A percentile compares a stretch with the other conserved stretches of the same genome.
These are phyloP conservation scores for Agonopterix arenella DNA, from an alignment of 2,888 invertebrate species.

Conservation along the genomic window DNA sequence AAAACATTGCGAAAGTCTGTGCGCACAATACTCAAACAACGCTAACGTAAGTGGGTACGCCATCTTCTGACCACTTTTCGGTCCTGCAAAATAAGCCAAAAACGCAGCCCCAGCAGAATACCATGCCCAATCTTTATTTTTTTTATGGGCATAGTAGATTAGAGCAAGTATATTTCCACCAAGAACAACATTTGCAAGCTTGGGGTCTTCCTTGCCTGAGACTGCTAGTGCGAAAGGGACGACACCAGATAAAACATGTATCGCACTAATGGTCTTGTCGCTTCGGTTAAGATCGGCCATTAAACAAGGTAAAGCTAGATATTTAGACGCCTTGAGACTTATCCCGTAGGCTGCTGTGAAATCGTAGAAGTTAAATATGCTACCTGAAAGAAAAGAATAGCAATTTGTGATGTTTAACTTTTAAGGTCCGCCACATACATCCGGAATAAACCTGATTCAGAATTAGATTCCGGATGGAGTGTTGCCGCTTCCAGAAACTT, in stretches of 20 bases:
- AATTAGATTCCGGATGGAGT: too few relatives aligned
- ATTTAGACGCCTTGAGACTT: conserved; percentile 42
- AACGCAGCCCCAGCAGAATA: conserved; percentile 47
- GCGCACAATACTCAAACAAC: conserved; percentile 51
- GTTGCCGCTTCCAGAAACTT: too few relatives aligned
- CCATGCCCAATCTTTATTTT: conserved; percentile 48
- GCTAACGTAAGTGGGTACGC: conserved; percentile 50
- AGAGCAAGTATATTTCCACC: conserved; percentile 50
- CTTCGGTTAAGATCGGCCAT: conserved; percentile 49
- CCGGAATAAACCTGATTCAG: too few relatives aligned
- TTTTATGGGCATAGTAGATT: conserved; percentile 33
- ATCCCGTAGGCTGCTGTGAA: conserved; percentile 36
- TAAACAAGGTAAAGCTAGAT: conserved; percentile 52
- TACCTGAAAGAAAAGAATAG: conserved; percentile 30
- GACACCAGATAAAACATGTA: conserved; percentile 51
- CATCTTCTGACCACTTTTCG: conserved; percentile 27
- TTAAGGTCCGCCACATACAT: neutral
- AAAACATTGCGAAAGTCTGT: conserved; percentile 30
- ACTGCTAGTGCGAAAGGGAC: conserved; percentile 49
- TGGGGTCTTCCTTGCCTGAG: conserved; percentile 36
- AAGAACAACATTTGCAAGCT: conserved; percentile 42
- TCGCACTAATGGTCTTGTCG: conserved; percentile 27
- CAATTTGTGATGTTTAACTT: neutral
- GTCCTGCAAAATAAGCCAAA: conserved; percentile 41
- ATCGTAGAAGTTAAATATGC: conserved; percentile 39